Conservation (phyloP, 2,888 invertebrate genomes). For the Pterostichus niger region DNA sequence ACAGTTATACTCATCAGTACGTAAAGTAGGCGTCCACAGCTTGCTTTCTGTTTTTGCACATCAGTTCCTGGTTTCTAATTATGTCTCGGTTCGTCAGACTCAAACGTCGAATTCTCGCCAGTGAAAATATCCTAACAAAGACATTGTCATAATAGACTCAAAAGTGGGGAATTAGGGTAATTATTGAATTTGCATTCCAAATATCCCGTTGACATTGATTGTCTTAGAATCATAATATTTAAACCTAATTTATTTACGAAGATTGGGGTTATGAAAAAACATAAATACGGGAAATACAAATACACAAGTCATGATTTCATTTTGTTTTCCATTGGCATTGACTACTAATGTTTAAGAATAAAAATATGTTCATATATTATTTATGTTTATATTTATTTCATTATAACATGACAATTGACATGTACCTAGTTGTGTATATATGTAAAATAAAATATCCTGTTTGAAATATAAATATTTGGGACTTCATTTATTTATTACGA, state of each 20-base stretch:
- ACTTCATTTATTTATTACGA: not conserved
- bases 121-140: too few relatives aligned
- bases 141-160: too few relatives aligned
- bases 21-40: too few relatives aligned
- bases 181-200: not conserved
- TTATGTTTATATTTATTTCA: not conserved
- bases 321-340: not conserved
- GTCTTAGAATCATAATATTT: too few relatives aligned
- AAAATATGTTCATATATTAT: not conserved
- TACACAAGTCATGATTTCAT: not conserved
- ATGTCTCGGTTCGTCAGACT: too few relatives aligned
- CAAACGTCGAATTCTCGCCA: too few relatives aligned
- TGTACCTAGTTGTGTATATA: not conserved
- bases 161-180: not conserved
- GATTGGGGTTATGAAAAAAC: too few relatives aligned
- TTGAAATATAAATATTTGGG: not conserved
- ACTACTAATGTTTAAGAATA: not conserved
- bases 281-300: not conserved
- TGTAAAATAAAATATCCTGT: slow-evolving; percentile 2
- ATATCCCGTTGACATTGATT: not conserved
- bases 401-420: not conserved
- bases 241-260: too few relatives aligned
- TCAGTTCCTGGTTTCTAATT: too few relatives aligned
- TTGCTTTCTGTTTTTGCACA: too few relatives aligned
- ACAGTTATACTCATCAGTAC: too few relatives aligned